Evolutionary conservation across 2,113 vertebrate genomes (phyloP), one percentile per base, ranked within the genome.

Genomic region (Tetrax tetrax): DNA sequence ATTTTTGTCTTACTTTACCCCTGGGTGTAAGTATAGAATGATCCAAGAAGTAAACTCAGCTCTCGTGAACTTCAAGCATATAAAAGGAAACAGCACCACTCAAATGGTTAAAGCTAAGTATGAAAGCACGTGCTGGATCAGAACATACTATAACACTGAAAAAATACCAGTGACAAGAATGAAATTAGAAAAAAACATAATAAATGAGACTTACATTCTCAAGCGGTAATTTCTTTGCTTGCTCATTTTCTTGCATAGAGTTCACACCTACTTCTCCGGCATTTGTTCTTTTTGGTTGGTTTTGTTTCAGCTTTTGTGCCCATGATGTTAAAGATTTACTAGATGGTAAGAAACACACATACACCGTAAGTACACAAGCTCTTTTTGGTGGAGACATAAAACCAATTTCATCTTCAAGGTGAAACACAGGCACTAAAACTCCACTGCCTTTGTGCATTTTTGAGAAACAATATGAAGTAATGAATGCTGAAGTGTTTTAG

Each of bases 261-360:
- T 61, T 79, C 57, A 74, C 60, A 78, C 41, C 48, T 3, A 16
- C 37, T 54, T 96, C 97, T 76, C 98, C 98, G 3, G 19, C 28
- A 15, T 77, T 90, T 81, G 92, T 91, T 96, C 87, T 98, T 98
- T 98, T 99, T 74, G 96, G 97, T 31, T 98, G 97, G 85, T 93
- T 98, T 94, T 98, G 97, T 96, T 98, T 99, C 95, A 99, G 95
- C 88, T 98, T 99, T 83, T 99, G 99, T 53, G 99, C 99, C 99
- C 99, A 99, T 24, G 99, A 99, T 38, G 99, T 99, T 92, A 99
- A 60, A 28, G 94, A 94, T 94, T 98, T 98, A 93, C 98, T 98
- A 90, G 25, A 85, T 57, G 31, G 69, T 28, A 66, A 93, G 91
- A 72, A 94, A 78, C 53, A 94, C 12, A 89, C n/a, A 66, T 6